phyloP scores from a whole-genome alignment of 2,113 vertebrate genomes.

The Hippocampus guttulatus region DNA sequence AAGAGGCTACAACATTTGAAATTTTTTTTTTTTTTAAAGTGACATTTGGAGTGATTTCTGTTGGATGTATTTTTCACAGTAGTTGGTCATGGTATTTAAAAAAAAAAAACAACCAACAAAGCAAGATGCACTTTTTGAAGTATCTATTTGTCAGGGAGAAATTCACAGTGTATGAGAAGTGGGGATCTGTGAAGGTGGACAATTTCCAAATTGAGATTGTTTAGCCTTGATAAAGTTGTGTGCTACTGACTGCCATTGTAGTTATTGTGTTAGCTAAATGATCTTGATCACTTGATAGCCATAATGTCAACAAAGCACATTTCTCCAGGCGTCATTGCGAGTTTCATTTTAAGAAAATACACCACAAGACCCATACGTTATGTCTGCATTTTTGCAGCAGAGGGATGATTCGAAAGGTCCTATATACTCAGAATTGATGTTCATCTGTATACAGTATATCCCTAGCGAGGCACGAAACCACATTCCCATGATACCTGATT shows the following conservation, averaged over 20 bases:
- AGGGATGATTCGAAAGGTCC: background rate
- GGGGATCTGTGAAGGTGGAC: background rate
- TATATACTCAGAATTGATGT: background rate
- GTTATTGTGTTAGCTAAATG: background rate
- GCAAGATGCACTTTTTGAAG: background rate
- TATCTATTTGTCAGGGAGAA: background rate
- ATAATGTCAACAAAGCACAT: background rate
- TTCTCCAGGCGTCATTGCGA: background rate
- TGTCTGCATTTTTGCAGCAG: background rate
- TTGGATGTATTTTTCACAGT: background rate
- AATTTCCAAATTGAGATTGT: background rate
- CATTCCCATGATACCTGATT: background rate
- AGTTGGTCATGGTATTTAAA: background rate
- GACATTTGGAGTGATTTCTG: background rate
- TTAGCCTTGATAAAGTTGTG: background rate
- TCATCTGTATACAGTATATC: background rate
- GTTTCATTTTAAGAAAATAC: background rate
- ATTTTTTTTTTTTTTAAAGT: background rate
- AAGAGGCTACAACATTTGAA: background rate
- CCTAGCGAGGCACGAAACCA: background rate
- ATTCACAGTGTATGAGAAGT: background rate
- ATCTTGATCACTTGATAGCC: background rate
- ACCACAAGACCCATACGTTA: background rate
- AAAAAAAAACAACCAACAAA: background rate
- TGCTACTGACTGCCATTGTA: background rate